Conservation (phyloP, 2,113 vertebrate genomes). For the Callorhinus ursinus region DNA sequence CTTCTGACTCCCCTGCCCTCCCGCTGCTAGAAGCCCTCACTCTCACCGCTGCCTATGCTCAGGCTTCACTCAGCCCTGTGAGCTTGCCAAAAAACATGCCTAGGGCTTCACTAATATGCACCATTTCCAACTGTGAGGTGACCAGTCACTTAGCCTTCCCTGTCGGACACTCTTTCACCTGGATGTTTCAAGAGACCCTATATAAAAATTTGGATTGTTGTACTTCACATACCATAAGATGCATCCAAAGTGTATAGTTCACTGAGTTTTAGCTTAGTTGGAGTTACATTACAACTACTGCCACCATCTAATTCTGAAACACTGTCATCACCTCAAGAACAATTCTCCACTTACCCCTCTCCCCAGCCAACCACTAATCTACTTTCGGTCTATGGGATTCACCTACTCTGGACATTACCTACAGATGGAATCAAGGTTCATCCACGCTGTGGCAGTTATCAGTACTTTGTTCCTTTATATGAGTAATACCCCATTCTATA, state of each 20-base stretch:
- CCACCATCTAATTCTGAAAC: background rate
- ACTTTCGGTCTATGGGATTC: background rate
- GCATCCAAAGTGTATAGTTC: background rate
- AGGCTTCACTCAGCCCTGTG: background rate
- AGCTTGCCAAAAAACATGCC: background rate
- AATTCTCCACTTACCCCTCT: background rate
- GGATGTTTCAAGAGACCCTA: background rate
- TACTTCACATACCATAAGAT: background rate
- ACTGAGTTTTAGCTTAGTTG: background rate
- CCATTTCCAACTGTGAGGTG: background rate
- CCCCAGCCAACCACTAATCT: background rate
- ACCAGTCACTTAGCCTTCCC: background rate
- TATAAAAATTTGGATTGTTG: background rate
- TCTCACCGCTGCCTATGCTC: too few species aligned
- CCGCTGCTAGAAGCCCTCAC: background rate
- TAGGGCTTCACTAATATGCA: rapidly evolving
- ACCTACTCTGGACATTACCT: background rate
- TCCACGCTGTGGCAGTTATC: background rate
- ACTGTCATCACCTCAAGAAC: background rate
- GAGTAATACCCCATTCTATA: background rate
- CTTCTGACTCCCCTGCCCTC: background rate
- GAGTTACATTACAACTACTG: background rate
- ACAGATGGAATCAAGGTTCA: background rate
- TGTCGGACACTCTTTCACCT: background rate
- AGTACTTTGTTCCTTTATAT: background rate